phyloP scores from a whole-genome alignment of 2,888 invertebrate species.

The Phrixothrix hirtus region DNA sequence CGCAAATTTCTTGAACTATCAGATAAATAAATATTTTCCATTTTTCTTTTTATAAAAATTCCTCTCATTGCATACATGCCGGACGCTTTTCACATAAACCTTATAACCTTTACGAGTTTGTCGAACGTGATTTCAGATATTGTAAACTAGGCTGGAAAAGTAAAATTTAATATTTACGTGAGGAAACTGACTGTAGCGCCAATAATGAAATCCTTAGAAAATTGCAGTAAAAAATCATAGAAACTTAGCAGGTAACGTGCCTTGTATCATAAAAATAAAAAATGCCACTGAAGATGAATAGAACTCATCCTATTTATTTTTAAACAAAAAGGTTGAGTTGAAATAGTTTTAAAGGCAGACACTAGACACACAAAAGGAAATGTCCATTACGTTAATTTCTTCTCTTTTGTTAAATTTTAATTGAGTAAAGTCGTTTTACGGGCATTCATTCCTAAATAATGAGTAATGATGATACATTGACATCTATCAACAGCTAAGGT shows the following conservation, averaged over 20 bases:
- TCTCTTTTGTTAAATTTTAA: conserved; percentile 27
- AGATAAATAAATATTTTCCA: too few species aligned
- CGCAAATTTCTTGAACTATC: too few species aligned
- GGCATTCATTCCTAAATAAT: conserved; percentile 19
- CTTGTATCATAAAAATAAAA: too few species aligned
- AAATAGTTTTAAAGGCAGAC: conserved; percentile 15
- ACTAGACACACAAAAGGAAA: conserved; percentile 21
- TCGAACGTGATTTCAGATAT: too few species aligned
- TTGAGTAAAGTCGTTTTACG: conserved; percentile 23
- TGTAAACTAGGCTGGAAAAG: conserved; percentile 20
- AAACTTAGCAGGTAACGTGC: not conserved
- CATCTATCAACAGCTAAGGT: conserved; percentile 14
- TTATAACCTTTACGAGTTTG: too few species aligned
- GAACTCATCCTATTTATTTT: conserved; percentile 10
- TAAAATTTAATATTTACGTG: conserved; percentile 22
- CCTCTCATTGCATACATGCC: too few species aligned
- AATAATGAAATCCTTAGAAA: conserved; percentile 13
- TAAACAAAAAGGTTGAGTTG: conserved; percentile 15
- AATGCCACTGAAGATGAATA: not conserved
- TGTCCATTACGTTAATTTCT: conserved; percentile 25
- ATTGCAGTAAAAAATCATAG: conserved; percentile 7
- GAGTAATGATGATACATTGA: conserved; percentile 25
- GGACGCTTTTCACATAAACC: too few species aligned
- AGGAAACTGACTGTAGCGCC: conserved; percentile 12
- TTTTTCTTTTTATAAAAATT: too few species aligned